phyloP scores from a whole-genome alignment of 2,888 invertebrate species.

The Piscicola geometra region DNA sequence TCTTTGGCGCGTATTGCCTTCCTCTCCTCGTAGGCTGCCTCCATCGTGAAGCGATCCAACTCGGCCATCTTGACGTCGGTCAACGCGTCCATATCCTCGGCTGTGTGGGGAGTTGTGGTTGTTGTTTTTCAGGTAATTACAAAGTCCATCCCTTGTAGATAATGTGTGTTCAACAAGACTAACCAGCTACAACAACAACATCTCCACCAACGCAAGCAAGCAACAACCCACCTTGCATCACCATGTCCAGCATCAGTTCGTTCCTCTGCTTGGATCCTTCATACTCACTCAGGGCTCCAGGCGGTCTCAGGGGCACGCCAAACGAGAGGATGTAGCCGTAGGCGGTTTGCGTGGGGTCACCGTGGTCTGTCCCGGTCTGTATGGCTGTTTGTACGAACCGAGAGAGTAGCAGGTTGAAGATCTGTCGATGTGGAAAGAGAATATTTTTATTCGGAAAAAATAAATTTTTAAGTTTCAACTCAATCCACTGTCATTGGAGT shows the following conservation, averaged over 20 bases:
- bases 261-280: not conserved
- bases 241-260: slow-evolving; percentile 7
- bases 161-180: not conserved
- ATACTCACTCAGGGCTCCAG: not conserved
- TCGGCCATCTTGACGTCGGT: slow-evolving; percentile 8
- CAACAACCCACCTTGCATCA: not conserved
- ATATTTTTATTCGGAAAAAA: too few relatives aligned
- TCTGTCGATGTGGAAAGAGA: too few relatives aligned
- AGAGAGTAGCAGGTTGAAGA: not conserved
- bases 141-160: not conserved
- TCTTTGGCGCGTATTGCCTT: too few relatives aligned
- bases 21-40: slow-evolving; percentile 6
- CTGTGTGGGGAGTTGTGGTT: not conserved
- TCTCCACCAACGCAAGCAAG: not conserved
- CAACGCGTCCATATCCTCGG: not conserved
- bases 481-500: too few relatives aligned
- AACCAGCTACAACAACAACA: not conserved
- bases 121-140: not conserved
- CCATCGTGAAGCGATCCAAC: slow-evolving; percentile 16
- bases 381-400: slow-evolving; percentile 13
- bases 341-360: slow-evolving; percentile 23
- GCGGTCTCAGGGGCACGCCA: slow-evolving; percentile 15
- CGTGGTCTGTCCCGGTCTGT: slow-evolving; percentile 12
- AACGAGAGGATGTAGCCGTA: slow-evolving; percentile 17
- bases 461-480: too few relatives aligned